Base-by-base conservation (phyloP, 1,140 invertebrate genomes). In the Drosophila guanche region DNA sequence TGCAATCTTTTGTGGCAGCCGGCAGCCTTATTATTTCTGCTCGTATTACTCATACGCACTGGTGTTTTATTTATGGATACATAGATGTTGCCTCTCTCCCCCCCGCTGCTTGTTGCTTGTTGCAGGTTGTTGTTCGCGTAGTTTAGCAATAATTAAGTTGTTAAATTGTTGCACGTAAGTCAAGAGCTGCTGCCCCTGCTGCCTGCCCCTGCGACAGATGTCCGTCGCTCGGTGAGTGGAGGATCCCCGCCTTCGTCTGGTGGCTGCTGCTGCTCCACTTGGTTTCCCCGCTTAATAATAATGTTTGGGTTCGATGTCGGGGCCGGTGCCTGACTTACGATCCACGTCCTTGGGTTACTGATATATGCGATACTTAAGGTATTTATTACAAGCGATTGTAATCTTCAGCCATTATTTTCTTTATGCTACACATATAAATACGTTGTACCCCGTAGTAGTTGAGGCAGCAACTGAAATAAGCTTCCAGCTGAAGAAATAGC, bases 81-180 rank as follows among this genome's bases (percentile, higher is more conserved):
- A 63, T 58, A 27, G 25, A 46, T 42, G 54, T 27, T 56, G 33
- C 10, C 33, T 37, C 33, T 37, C 33, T 4, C 33, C 1, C 3
- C 33, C 8, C 3, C 8, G 0, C 27, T 33, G 46, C 27, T 58
- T 83, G 77, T 66, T 67, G 78, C 63, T 74, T 77, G 77, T 67
- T 67, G 78, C 63, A 71, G 83, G 45, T 53, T 83, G 78, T 67
- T 67, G 78, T 60, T 78, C 74, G 63, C 61, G 79, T 84, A 90
- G 88, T 90, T 90, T 90, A 90, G 88, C 83, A 90, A 90, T 90
- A 90, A 90, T 90, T 90, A 90, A 90, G 88, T 90, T 90, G 88
- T 90, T 88, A 90, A 90, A 90, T 84, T 88, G 81, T 86, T 86
- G 86, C 81, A 86, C 81, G 80, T 81, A 90, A 90, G 80, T 90